These are phyloP conservation scores for Caenorhabditis macrosperma DNA, from an alignment of 2,888 invertebrate species.

Conservation along the genomic window DNA sequence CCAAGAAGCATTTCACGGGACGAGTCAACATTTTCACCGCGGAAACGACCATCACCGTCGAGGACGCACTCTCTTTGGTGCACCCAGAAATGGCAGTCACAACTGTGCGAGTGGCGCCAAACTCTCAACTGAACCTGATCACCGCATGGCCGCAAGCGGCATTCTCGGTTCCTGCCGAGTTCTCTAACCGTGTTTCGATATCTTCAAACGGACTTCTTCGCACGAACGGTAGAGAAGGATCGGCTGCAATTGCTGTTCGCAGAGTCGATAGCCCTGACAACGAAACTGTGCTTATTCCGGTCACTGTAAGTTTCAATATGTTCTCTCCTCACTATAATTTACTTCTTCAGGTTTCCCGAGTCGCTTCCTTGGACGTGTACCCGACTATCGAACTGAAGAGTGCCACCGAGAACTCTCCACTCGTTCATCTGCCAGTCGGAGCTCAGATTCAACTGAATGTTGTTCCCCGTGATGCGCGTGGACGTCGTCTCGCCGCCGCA, in stretches of 20 bases:
- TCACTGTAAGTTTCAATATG: conserved; percentile 55
- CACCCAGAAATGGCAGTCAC: conserved; percentile 24
- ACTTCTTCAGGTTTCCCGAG: conserved; percentile 57
- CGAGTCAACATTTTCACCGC: conserved; percentile 47
- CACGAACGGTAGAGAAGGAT: conserved; percentile 64
- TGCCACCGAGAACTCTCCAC: conserved; percentile 29
- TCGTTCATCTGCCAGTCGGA: conserved; percentile 64
- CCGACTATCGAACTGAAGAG: conserved; percentile 45
- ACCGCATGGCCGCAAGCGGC: conserved; percentile 51
- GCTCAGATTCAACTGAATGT: conserved; percentile 62
- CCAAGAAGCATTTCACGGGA: conserved; percentile 60
- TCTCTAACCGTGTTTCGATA: conserved; percentile 48
- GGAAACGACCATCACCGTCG: conserved; percentile 59
- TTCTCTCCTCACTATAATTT: background rate
- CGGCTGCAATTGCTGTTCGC: conserved; percentile 49
- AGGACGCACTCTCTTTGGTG: conserved; percentile 50
- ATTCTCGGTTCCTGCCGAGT: conserved; percentile 52
- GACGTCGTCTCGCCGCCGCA: conserved; percentile 63
- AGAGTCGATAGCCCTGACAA: conserved; percentile 60
- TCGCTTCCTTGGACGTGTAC: conserved; percentile 66
- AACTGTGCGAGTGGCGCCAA: conserved; percentile 64
- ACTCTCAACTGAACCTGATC: conserved; percentile 57
- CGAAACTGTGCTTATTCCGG: conserved; percentile 65
- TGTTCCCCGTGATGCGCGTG: conserved; percentile 63
- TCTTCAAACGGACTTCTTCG: conserved; percentile 52